Percentiles rank a stretch among this genome's conserved stretches.
Evolutionary conservation across 2,888 invertebrate species (phyloP).

Genomic region (Ennomos quercinarius): DNA sequence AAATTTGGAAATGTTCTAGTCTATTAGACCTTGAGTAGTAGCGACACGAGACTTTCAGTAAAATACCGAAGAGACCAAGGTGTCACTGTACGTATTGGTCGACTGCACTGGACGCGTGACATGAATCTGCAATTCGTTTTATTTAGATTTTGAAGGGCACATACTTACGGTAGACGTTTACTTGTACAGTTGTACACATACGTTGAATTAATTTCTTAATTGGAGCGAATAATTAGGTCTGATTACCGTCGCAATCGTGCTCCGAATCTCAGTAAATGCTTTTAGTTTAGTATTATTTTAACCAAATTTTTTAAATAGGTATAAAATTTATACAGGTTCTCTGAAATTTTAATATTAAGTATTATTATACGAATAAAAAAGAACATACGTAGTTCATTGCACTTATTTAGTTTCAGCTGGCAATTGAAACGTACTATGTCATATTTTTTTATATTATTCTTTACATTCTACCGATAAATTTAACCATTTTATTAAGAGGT

Average conservation of each 20-base stretch:
- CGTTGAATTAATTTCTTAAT: slow-evolving; percentile 19
- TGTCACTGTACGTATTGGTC: slow-evolving; percentile 49
- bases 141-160: slow-evolving; percentile 42
- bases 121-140: slow-evolving; percentile 44
- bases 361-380: too few relatives aligned
- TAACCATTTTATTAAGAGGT: background rate
- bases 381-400: background rate
- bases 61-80: slow-evolving; percentile 48
- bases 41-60: slow-evolving; percentile 22
- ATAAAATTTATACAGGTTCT: too few relatives aligned
- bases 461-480: slow-evolving; percentile 1
- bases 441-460: too few relatives aligned
- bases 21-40: slow-evolving; percentile 51
- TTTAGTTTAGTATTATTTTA: too few relatives aligned
- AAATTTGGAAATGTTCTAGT: slow-evolving; percentile 55
- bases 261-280: too few relatives aligned
- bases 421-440: slow-evolving; percentile 3
- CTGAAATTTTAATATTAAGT: too few relatives aligned
- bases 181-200: slow-evolving; percentile 2
- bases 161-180: slow-evolving; percentile 20
- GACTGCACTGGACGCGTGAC: slow-evolving; percentile 45
- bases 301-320: too few relatives aligned
- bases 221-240: background rate
- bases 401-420: slow-evolving; percentile 55
- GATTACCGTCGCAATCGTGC: too few relatives aligned